Evolutionary conservation across 1,140 invertebrate genomes (phyloP).

Genomic region (Elysia chlorotica): DNA sequence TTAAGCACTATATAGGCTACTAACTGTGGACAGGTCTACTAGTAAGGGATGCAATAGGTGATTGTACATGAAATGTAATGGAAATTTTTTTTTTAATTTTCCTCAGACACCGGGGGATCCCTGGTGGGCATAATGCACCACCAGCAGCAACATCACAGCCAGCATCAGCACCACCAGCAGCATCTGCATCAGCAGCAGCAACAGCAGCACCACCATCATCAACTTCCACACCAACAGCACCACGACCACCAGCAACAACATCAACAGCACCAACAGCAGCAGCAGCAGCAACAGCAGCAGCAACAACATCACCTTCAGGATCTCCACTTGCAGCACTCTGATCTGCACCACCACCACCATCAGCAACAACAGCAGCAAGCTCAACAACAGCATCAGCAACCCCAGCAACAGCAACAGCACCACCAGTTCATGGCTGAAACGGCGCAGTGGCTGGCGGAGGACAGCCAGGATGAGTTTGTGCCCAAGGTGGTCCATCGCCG

Average conservation of each 20-base stretch:
- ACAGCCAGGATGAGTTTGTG: slow-evolving; percentile 1
- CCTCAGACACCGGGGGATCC: not conserved
- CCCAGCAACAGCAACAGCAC: not conserved
- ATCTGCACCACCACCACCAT: not conserved
- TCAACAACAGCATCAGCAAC: not conserved
- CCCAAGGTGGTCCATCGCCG: slow-evolving; percentile 24
- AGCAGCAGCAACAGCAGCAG: not conserved
- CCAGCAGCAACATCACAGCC: not conserved
- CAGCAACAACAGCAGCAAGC: not conserved
- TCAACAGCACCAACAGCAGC: not conserved
- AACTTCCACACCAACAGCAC: not conserved
- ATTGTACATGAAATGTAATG: no score
- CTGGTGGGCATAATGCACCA: not conserved
- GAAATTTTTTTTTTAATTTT: not conserved
- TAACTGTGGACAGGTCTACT: no score
- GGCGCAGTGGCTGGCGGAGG: slow-evolving; percentile 2
- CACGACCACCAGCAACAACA: not conserved
- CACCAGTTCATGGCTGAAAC: not conserved
- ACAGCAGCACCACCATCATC: not conserved
- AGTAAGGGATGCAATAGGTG: no score
- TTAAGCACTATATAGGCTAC: no score
- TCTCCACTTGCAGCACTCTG: not conserved
- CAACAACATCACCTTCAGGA: not conserved
- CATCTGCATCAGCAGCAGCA: not conserved
- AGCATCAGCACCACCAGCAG: not conserved